Evolutionary conservation across 2,113 vertebrate species (phyloP), one percentile per base, ranked within the genome.

Genomic region (Mormyrus lacerda): DNA sequence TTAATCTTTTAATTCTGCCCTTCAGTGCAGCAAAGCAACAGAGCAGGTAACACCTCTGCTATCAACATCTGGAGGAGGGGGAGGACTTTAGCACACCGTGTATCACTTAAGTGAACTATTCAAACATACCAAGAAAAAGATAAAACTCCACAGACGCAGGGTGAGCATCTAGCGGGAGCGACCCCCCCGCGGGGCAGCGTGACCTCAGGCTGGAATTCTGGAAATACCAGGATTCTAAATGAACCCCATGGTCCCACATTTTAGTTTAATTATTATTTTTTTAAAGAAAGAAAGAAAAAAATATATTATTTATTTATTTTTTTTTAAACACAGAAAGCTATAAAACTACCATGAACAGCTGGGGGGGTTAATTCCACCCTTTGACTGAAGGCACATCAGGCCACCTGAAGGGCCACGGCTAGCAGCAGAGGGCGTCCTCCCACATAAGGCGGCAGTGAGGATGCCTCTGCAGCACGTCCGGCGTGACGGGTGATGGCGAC

Each of bases 1-100:
- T 83, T 88, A 35, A 79, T 47, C 50, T 89, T 84, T 61, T 58
- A 84, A 89, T 27, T 58, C 24, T 58, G 76, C 51, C 73, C 87
- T 19, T 58, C 88, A 31, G 31, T 17, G 55, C 19, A 55, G 39
- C 11, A 42, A 17, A 35, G 51, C 45, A 88, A 31, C 10, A 39
- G 4, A 35, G 24, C 53, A 24, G 47, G 39, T 7, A 1, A 21
- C 6, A 84, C 17, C 15, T 84, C 82, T 55, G 85, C 17, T 13
- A 35, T 7, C n/a, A 87, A 35, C 27, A 87, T 53, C 21, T 85
- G 83, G 47, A n/a, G 17, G 10, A 17, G 5, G 3, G 47, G 84
- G 42, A 0, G 42, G 17, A 19, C 48, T 44, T 61, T 15, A 7
- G 45, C 2, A 31, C 9, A 21, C 39, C 27, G 27, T 15, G 9